A percentile compares a stretch with the other conserved stretches of the same genome.
phyloP scores from a whole-genome alignment of 2,113 vertebrate species.

The Semnornis frantzii region DNA sequence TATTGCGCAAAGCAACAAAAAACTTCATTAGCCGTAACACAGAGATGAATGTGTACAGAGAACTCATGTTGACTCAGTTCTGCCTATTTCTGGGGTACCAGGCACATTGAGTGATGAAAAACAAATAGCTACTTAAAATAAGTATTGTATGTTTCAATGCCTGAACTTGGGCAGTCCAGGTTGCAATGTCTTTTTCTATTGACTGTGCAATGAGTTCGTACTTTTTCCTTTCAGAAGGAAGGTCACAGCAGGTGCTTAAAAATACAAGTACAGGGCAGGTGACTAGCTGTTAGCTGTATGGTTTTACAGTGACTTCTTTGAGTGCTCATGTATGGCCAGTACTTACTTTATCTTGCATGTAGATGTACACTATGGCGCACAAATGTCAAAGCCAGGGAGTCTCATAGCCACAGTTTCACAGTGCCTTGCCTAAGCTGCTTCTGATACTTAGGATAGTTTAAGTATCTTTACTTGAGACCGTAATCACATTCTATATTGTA shows the following conservation, averaged over 20 bases:
- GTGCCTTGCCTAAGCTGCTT: neutral
- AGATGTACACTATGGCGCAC: fast-evolving
- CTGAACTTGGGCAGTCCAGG: neutral
- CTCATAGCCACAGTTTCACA: neutral
- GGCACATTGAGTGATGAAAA: neutral
- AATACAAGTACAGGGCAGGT: neutral
- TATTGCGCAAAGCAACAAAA: neutral
- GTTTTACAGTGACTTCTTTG: neutral
- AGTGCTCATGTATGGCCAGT: fast-evolving
- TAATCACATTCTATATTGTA: neutral
- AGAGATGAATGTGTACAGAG: neutral
- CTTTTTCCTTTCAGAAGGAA: neutral
- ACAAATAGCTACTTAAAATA: neutral
- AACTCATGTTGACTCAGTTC: neutral
- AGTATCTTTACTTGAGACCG: neutral
- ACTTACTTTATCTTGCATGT: neutral
- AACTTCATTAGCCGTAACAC: neutral
- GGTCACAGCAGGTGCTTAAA: neutral
- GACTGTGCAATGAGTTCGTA: neutral
- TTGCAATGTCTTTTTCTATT: neutral
- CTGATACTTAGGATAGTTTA: neutral
- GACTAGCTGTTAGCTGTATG: neutral
- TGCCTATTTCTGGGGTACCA: neutral
- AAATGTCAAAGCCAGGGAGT: neutral
- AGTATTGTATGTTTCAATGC: neutral